Percentiles rank a stretch among this genome's conserved stretches.
These are phyloP conservation scores for Nothoprocta pentlandii DNA, from an alignment of 2,113 vertebrate species.

Conservation along the genomic window DNA sequence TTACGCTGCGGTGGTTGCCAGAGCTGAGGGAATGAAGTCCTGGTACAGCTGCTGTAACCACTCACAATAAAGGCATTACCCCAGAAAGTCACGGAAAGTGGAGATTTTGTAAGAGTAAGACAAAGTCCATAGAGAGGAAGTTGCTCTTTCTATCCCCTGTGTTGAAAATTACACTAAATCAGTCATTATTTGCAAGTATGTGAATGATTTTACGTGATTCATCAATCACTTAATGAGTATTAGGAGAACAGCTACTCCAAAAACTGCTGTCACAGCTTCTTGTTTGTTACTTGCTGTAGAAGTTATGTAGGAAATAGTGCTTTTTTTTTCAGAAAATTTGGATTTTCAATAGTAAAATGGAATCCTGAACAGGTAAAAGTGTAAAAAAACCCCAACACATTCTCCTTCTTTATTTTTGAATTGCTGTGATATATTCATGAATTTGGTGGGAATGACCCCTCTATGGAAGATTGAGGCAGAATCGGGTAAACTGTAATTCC, in stretches of 20 bases:
- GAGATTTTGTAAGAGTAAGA: background rate
- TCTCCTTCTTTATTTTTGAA: background rate
- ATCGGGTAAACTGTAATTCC: background rate
- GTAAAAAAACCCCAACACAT: background rate
- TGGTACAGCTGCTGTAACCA: background rate
- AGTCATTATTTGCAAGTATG: background rate
- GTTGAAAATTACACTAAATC: background rate
- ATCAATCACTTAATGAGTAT: background rate
- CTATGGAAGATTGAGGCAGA: background rate
- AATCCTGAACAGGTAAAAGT: background rate
- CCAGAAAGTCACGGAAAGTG: background rate
- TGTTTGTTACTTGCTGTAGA: background rate
- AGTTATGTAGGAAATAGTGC: background rate
- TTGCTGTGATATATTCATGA: background rate
- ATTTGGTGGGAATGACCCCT: background rate
- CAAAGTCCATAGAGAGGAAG: background rate
- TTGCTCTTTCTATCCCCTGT: too few relatives aligned
- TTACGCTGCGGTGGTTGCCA: background rate
- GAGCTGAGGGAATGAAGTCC: background rate
- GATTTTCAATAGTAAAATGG: background rate
- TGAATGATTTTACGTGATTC: background rate
- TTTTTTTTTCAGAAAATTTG: fast-evolving
- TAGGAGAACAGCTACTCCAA: background rate
- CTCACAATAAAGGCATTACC: background rate
- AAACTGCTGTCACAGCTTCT: background rate